Evolutionary conservation across 2,888 invertebrate genomes (phyloP).

Genomic region (Pardosa pseudoannulata): DNA sequence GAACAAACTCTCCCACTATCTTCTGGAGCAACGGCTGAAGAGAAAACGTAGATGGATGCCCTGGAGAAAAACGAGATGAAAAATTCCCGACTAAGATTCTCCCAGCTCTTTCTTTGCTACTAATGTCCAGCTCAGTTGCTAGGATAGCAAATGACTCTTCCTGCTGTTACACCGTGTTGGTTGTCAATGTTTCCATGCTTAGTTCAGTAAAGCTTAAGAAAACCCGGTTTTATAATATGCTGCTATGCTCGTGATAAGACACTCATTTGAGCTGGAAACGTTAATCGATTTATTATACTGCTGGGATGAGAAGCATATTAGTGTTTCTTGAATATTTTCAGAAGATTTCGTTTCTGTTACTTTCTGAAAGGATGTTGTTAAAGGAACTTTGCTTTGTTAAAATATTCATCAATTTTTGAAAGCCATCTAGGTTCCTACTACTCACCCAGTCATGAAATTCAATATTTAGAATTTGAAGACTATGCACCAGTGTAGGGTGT

Average conservation of each 20-base stretch:
- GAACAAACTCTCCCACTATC: not conserved
- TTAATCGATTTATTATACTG: too few species aligned
- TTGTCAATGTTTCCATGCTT: too few species aligned
- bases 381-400: not conserved
- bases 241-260: not conserved
- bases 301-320: too few species aligned
- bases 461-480: too few species aligned
- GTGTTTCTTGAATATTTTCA: too few species aligned
- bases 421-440: conserved; percentile 1
- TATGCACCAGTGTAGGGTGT: too few species aligned
- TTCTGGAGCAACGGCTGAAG: not conserved
- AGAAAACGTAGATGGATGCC: not conserved
- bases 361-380: not conserved
- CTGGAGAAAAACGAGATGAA: not conserved
- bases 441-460: too few species aligned
- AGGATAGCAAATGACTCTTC: not conserved
- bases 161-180: not conserved
- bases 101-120: too few species aligned
- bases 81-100: too few species aligned
- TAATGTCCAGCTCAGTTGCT: too few species aligned
- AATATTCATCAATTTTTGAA: not conserved
- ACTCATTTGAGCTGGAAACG: not conserved
- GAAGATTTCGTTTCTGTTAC: not conserved
- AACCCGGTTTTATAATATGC: not conserved
- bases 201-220: not conserved